These are phyloP conservation scores for Pygocentrus nattereri DNA, from an alignment of 2,797 vertebrate genomes.

Conservation along the genomic window DNA sequence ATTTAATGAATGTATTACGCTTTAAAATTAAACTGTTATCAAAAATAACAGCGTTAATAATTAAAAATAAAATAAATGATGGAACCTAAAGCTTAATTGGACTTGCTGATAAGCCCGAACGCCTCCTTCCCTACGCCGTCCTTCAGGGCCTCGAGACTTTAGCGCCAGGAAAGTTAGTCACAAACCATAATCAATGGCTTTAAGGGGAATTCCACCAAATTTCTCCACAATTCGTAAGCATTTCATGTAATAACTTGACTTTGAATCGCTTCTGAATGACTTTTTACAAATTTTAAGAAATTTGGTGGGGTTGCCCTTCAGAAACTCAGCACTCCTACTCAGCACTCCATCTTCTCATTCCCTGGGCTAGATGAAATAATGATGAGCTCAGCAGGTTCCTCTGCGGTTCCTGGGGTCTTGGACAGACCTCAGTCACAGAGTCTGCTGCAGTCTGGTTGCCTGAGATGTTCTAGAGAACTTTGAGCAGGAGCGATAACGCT, in stretches of 20 bases:
- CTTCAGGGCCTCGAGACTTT: too few species aligned
- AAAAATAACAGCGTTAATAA: not conserved
- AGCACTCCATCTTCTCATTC: not conserved
- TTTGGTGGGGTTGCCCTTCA: too few species aligned
- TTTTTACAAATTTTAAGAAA: too few species aligned
- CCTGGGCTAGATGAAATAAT: not conserved
- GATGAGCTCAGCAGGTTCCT: not conserved
- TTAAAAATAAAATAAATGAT: not conserved
- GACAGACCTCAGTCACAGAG: not conserved
- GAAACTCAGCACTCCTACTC: too few species aligned
- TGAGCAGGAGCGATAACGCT: not conserved
- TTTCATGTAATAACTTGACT: too few species aligned
- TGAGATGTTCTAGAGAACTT: not conserved
- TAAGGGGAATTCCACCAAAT: too few species aligned
- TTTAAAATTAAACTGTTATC: not conserved
- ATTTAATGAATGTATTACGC: not conserved
- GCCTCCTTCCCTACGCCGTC: too few species aligned
- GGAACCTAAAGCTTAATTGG: not conserved
- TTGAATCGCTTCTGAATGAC: too few species aligned
- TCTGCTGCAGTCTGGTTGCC: not conserved
- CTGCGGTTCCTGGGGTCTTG: not conserved
- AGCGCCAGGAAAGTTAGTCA: too few species aligned
- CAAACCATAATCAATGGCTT: too few species aligned
- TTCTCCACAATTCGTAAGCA: too few species aligned
- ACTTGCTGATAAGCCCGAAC: not conserved